Evolutionary conservation across 2,888 invertebrate genomes (phyloP), one percentile per base, ranked within the genome.

Genomic region (Drosophila sordidula): DNA sequence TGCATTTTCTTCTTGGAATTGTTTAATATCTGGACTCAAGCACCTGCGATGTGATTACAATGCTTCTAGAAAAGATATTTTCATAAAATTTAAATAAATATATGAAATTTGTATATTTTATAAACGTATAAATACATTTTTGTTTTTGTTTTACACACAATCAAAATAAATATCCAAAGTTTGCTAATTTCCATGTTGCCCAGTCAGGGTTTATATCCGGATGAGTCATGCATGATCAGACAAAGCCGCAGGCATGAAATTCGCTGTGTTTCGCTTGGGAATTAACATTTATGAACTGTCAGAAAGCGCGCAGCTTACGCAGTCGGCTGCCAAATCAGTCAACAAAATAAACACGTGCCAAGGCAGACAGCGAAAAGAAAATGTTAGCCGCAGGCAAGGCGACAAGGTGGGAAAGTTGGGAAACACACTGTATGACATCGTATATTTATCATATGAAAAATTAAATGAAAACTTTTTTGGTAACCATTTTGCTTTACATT

Each of bases 241-340:
- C 45, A 59, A 8, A 22, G 59, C 49, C 52, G n/a, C 29, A 18
- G 14, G 57, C 42, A 49, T 9, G 8, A 32, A 58, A 55, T 18
- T 14, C n/a, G 16, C 11, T 63, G 29, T 16, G 42, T 45, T 58
- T 49, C 39, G 34, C 14, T 22, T 29, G 56, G 34, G 66, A 69
- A 63, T 73, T 61, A 69, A 51, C 66, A 70, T 80, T 77, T 80
- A 63, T 77, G 42, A 77, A 73, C 74, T 73, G 78, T 62, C 66
- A 73, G 55, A 55, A 56, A 52, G 54, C 56, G 47, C 26, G 44
- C 12, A 38, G 62, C 52, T 64, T 49, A 52, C 52, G 44, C 54
- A 59, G 63, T 62, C 65, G 52, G 26, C 54, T 58, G 50, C 38
- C 50, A 80, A 81, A 70, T 71, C 71, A 78, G 51, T 61, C 59